Evolutionary conservation across 2,888 invertebrate species (phyloP), one percentile per base, ranked within the genome.

Genomic region (Xanthia icteritia): DNA sequence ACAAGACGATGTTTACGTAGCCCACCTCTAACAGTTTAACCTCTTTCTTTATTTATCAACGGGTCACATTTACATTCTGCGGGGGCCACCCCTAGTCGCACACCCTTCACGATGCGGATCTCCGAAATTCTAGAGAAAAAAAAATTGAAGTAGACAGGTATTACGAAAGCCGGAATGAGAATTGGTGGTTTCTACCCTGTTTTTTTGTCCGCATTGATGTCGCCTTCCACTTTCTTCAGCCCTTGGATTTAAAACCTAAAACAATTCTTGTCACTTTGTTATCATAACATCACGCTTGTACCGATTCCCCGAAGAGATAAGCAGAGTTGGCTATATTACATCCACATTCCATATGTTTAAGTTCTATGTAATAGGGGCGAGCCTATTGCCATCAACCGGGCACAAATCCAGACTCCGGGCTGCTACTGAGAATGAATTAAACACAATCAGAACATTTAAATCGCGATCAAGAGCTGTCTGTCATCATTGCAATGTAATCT

Each of bases 1-100:
- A 0, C 15, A 70, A 77, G 86, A 75, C 82, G 85, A 86, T 94
- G 93, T 94, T 93, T 93, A 90, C 92, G 81, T 84, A 88, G 87
- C 89, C 85, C 93, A 90, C 94, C 93, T 92, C 91, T 84, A 89
- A 88, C 92, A 91, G 93, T 93, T 94, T 94, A 93, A 94, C 94
- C 94, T 95, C 88, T 91, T 95, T 92, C 92, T 93, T 95, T 95
- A 95, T 95, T 95, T 94, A 95, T 93, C 92, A 94, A 92, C 77
- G 88, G 85, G 85, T 82, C 79, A 90, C 92, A 92, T 93, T 92
- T 93, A 92, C 93, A 93, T 94, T 91, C 93, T 76, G 86, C 87
- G 89, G 88, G 84, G 82, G 76, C 76, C 76, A 72, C 85, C 85
- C 85, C 77, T 66, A 77, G 11, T 75, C 61, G 36, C 36, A 76